Evolutionary conservation across 1,140 invertebrate genomes (phyloP).

Genomic region (Procambarus virginalis): DNA sequence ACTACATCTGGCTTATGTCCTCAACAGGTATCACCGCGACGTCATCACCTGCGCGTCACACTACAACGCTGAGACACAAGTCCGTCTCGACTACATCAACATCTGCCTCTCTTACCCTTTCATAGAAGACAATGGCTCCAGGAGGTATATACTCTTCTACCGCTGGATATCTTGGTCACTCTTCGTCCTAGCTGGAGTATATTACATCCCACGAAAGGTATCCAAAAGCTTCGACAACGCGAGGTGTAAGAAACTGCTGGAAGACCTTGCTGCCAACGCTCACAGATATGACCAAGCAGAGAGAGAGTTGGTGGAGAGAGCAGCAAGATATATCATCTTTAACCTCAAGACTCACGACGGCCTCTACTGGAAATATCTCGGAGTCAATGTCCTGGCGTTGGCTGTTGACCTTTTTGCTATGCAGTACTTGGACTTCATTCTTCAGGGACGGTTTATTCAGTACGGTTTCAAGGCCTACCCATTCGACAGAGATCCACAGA

Average conservation of each 20-base stretch:
- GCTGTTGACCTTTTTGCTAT: conserved; percentile 22
- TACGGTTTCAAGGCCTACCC: conserved; percentile 35
- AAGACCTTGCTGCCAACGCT: conserved; percentile 30
- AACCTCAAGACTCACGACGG: conserved; percentile 43
- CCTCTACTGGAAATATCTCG: conserved; percentile 27
- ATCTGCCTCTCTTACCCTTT: conserved; percentile 44
- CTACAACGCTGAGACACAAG: conserved; percentile 34
- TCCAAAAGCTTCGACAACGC: conserved; percentile 30
- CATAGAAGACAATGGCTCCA: not conserved
- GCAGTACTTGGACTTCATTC: conserved; percentile 31
- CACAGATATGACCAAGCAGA: conserved; percentile 26
- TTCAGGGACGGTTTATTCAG: conserved; percentile 36
- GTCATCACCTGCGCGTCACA: conserved; percentile 33
- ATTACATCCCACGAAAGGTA: conserved; percentile 37
- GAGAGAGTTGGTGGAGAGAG: conserved; percentile 22
- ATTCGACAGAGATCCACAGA: conserved; percentile 22
- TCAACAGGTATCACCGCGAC: conserved; percentile 28
- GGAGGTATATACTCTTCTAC: conserved; percentile 38
- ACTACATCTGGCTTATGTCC: too few species aligned
- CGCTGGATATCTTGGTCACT: conserved; percentile 35
- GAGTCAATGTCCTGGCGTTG: conserved; percentile 10
- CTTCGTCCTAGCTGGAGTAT: not conserved
- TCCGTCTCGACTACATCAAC: conserved; percentile 42
- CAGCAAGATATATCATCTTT: conserved; percentile 21
- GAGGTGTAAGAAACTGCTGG: conserved; percentile 21